Evolutionary conservation across 2,113 vertebrate species (phyloP).

Genomic region (Trichomycterus rosablanca): DNA sequence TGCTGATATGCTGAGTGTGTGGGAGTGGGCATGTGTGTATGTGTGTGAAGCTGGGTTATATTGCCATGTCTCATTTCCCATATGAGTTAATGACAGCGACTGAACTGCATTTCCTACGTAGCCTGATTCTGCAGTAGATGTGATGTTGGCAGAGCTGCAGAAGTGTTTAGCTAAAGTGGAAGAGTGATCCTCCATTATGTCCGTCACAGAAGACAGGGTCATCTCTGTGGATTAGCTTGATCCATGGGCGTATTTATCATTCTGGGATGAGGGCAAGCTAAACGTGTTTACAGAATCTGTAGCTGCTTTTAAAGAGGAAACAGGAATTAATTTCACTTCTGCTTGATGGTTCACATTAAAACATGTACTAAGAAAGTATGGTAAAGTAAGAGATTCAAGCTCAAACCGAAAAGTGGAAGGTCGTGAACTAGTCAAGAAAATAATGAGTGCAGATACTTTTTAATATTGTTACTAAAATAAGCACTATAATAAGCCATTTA

Average conservation of each 20-base stretch:
- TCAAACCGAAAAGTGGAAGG: too few species aligned
- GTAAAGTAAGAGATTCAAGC: too few species aligned
- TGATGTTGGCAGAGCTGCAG: conserved; percentile 14
- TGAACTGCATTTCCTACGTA: conserved; percentile 7
- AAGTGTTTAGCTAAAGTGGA: not conserved
- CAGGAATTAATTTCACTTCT: conserved; percentile 57
- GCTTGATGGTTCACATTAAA: conserved; percentile 67
- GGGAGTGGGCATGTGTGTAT: conserved; percentile 24
- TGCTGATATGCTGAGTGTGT: conserved; percentile 35
- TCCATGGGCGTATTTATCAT: conserved; percentile 54
- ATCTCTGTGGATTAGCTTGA: conserved; percentile 59
- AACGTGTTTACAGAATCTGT: conserved; percentile 63
- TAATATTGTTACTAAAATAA: too few species aligned
- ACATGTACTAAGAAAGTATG: too few species aligned
- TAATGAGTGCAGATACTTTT: too few species aligned
- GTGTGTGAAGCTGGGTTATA: conserved; percentile 27
- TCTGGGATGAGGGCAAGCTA: conserved; percentile 54
- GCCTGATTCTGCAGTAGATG: conserved; percentile 17
- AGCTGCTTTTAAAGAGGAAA: conserved; percentile 38
- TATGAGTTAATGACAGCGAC: conserved; percentile 40
- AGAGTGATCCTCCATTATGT: conserved; percentile 22
- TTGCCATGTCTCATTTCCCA: conserved; percentile 34
- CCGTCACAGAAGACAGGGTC: conserved; percentile 51
- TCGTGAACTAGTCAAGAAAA: too few species aligned
- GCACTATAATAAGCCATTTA: too few species aligned